Evolutionary conservation across 2,797 vertebrate genomes (phyloP).

Genomic region (Pterois miles): DNA sequence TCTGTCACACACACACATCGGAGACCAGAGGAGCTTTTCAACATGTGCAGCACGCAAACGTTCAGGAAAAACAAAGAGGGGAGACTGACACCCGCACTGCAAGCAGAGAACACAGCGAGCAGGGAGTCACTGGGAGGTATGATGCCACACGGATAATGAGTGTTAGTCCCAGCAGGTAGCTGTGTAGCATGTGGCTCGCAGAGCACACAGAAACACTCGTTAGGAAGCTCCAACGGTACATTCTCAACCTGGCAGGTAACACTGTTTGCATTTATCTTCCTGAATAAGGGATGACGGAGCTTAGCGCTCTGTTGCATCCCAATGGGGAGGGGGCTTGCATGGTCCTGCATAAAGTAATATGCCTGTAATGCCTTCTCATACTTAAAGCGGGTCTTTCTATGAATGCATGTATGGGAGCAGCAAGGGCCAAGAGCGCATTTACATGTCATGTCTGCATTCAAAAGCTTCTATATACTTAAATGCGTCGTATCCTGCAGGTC

Average conservation of each 20-base stretch:
- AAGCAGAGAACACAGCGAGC: constrained; percentile 44
- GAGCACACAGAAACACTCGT: constrained; percentile 57
- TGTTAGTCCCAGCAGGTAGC: constrained; percentile 70
- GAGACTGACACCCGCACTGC: constrained; percentile 60
- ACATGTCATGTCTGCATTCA: constrained; percentile 29
- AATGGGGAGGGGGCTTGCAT: constrained; percentile 18
- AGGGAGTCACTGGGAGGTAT: constrained; percentile 65
- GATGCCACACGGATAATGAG: constrained; percentile 74
- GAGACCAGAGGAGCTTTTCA: constrained; percentile 41
- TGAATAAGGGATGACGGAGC: constrained; percentile 61
- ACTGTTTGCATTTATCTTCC: constrained; percentile 66
- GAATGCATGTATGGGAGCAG: constrained; percentile 32
- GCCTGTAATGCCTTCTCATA: constrained; percentile 22
- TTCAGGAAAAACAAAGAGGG: constrained; percentile 26
- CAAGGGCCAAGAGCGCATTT: constrained; percentile 9
- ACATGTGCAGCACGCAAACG: constrained; percentile 29
- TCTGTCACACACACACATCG: constrained; percentile 1
- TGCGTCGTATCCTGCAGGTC: constrained; percentile 19
- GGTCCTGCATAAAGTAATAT: constrained; percentile 51
- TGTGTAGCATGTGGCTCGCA: constrained; percentile 63
- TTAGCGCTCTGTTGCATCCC: constrained; percentile 41
- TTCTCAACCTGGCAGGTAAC: constrained; percentile 62
- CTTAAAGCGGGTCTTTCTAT: constrained; percentile 38
- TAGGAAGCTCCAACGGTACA: constrained; percentile 49
- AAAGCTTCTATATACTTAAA: constrained; percentile 16